Evolutionary conservation across 2,888 invertebrate genomes (phyloP), one percentile per base, ranked within the genome.

Genomic region (Nowickia ferox): DNA sequence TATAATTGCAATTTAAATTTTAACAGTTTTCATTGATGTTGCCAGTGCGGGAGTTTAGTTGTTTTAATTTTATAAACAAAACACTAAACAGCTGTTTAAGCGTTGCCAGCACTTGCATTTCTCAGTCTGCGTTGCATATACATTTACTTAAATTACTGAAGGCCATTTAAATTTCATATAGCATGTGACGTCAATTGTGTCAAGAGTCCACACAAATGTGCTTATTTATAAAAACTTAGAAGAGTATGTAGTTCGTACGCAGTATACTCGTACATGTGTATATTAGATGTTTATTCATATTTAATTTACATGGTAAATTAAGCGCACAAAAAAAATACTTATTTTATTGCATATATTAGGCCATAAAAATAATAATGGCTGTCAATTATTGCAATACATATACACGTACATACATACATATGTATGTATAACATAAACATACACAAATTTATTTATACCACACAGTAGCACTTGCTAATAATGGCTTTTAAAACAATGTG

Each of bases 301-400:
- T 55, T 68, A 68, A 72, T 78, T 74, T 40, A 61, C 61, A 78
- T 84, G 78, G 61, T 69, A 78, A 78, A 84, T 84, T 78, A 42
- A 78, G 61, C 84, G 38, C 61, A 66, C 8, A 51, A 51, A 51
- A 38, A 84, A 68, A 66, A 53, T 63, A n/a, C 61, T 42, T 53
- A 63, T 6, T 42, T 61, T 42, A 42, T 78, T 51, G 38, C 30
- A 42, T 69, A 44, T 71, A 63, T 69, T 61, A 38, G 68, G 48
- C 57, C 40, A 68, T 55, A 63, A 71, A 71, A 59, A 53, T 46
- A 66, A 76, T 65, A 55, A 76, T 17, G 55, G 55, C 55, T 66
- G 55, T 66, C 53, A 66, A 66, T 44, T 65, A 22, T 63, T 75
- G 42, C 22, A 75, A 22, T 15, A 30, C 9, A 42, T 22, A 40